These are phyloP conservation scores for Garra rufa DNA, from an alignment of 2,113 vertebrate genomes.

Conservation along the genomic window DNA sequence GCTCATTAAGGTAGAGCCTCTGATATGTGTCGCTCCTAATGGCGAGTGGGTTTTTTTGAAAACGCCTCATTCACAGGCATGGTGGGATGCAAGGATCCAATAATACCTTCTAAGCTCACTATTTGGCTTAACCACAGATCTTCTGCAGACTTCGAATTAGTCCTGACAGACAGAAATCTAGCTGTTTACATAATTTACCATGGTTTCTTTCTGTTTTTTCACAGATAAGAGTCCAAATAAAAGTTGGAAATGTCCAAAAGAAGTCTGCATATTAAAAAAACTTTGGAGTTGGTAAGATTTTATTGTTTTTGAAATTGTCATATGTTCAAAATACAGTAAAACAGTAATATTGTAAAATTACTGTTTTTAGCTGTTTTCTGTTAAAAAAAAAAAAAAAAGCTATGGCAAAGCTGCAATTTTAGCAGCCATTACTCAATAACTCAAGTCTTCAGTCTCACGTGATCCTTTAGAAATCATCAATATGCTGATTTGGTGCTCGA, in stretches of 20 bases:
- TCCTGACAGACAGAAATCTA: not conserved
- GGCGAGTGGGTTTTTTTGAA: not conserved
- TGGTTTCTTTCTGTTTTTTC: not conserved
- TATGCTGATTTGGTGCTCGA: not conserved
- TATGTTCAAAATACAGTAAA: not conserved
- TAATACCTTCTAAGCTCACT: not conserved
- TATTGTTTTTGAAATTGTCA: not conserved
- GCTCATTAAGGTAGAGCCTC: constrained; percentile 12
- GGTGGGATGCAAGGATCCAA: not conserved
- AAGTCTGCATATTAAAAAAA: too few species aligned
- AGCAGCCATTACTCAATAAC: not conserved
- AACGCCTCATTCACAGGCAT: not conserved
- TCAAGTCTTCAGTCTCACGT: not conserved
- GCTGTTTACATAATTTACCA: not conserved
- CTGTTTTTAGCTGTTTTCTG: too few species aligned
- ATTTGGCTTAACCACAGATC: constrained; percentile 5
- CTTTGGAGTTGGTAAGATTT: not conserved
- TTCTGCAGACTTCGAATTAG: not conserved
- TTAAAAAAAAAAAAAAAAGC: too few species aligned
- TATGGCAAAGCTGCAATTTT: too few species aligned
- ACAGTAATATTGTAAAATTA: too few species aligned
- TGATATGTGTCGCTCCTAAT: not conserved
- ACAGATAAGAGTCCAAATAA: not conserved
- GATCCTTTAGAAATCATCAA: not conserved
- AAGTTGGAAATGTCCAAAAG: not conserved